phyloP scores from a whole-genome alignment of 2,113 vertebrate species.

The Noctilio leporinus region DNA sequence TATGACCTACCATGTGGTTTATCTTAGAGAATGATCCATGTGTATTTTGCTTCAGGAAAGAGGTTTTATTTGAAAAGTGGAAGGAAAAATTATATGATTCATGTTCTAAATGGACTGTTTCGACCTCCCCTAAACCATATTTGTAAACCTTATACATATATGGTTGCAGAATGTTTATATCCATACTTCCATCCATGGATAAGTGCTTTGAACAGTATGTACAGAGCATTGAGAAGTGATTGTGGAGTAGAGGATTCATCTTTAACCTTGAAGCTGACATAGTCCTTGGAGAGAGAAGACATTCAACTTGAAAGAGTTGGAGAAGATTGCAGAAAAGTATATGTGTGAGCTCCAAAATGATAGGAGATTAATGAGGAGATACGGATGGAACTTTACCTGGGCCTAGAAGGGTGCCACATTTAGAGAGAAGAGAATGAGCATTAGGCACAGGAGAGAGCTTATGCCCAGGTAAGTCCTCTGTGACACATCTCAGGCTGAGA shows the following conservation, averaged over 20 bases:
- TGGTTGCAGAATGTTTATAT: not conserved
- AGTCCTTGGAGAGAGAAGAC: not conserved
- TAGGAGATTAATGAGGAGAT: not conserved
- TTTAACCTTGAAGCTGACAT: not conserved
- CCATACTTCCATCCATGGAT: not conserved
- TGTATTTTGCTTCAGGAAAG: no score
- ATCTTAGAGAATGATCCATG: no score
- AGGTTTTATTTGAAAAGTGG: not conserved
- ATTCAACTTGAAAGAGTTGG: not conserved
- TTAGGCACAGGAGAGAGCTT: not conserved
- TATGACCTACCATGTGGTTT: no score
- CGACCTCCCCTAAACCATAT: not conserved
- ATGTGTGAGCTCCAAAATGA: not conserved
- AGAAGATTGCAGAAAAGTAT: not conserved
- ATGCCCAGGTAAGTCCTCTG: not conserved
- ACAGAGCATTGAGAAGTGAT: not conserved
- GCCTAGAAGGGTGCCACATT: not conserved
- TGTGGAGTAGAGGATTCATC: no score
- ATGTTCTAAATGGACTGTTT: not conserved
- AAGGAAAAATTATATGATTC: not conserved
- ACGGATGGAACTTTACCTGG: not conserved
- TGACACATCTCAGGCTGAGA: not conserved
- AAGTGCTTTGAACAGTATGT: not conserved
- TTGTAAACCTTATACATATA: not conserved
- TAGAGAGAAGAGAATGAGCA: not conserved